Conservation (phyloP, 53 echinoderm and acorn worm species). For the Stichopus horrens region DNA sequence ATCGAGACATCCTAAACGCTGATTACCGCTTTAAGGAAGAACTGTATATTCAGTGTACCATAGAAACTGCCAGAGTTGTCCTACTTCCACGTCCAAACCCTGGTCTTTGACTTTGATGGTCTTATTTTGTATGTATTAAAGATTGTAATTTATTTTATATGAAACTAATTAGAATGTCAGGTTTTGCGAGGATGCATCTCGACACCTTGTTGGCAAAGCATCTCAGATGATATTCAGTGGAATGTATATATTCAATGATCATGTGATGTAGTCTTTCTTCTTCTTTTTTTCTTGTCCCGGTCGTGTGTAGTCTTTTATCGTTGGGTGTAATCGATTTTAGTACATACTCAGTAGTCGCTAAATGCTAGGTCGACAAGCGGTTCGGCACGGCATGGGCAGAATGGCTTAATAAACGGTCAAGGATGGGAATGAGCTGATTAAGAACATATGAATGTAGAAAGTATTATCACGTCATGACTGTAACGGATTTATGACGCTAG, state of each 20-base stretch:
- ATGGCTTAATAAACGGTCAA: not conserved
- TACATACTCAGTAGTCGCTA: constrained; percentile 5
- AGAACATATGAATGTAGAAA: not conserved
- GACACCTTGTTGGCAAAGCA: too few relatives aligned
- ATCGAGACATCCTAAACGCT: too few relatives aligned
- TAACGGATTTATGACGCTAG: not conserved
- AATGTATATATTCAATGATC: not conserved
- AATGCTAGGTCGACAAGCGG: constrained; percentile 33
- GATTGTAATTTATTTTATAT: too few relatives aligned
- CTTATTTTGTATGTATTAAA: too few relatives aligned
- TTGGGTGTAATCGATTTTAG: constrained; percentile 5
- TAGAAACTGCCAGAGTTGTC: too few relatives aligned
- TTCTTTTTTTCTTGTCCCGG: constrained; percentile 18
- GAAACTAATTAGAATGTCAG: too few relatives aligned
- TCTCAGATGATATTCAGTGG: not conserved
- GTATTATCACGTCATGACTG: not conserved
- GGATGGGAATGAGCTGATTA: not conserved
- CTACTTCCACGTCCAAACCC: too few relatives aligned
- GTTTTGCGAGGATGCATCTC: too few relatives aligned
- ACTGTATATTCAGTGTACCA: too few relatives aligned
- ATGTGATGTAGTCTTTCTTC: not conserved
- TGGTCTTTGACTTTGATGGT: too few relatives aligned
- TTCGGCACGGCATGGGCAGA: constrained; percentile 28
- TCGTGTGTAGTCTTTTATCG: not conserved
- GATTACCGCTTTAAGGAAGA: too few relatives aligned